Conservation (phyloP, 2,113 vertebrate species). For the Hypomesus transpacificus region DNA sequence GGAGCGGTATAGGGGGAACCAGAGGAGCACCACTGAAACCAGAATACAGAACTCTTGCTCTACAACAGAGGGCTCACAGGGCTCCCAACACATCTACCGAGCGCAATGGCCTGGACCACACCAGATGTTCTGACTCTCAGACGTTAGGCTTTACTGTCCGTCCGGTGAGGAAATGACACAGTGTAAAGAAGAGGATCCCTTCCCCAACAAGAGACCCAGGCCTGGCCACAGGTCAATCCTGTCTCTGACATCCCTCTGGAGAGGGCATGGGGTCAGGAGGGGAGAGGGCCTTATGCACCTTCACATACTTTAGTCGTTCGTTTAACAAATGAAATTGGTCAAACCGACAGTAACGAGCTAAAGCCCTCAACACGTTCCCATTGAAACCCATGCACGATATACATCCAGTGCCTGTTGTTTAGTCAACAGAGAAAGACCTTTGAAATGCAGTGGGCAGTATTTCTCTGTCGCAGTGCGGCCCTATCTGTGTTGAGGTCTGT, state of each 20-base stretch:
- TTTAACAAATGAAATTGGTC: too few relatives aligned
- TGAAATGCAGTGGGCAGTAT: constrained; percentile 51
- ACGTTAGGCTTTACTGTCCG: too few relatives aligned
- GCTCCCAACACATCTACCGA: too few relatives aligned
- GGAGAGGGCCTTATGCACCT: too few relatives aligned
- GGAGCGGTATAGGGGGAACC: neutral
- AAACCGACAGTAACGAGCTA: neutral
- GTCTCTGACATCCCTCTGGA: constrained; percentile 14
- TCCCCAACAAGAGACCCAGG: constrained; percentile 44
- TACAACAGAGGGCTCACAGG: too few relatives aligned
- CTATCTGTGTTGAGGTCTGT: constrained; percentile 71
- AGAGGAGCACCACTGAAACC: too few relatives aligned
- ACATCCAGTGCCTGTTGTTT: neutral
- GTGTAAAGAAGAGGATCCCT: constrained; percentile 26
- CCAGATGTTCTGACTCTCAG: too few relatives aligned
- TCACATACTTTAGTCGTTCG: too few relatives aligned
- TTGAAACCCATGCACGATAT: neutral
- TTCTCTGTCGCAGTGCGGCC: constrained; percentile 52
- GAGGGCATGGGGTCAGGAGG: neutral
- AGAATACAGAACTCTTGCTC: too few relatives aligned
- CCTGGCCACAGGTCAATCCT: constrained; percentile 20
- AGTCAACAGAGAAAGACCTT: constrained; percentile 48
- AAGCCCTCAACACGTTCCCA: neutral
- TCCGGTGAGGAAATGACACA: neutral
- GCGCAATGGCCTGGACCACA: too few relatives aligned